phyloP scores from a whole-genome alignment of 2,888 invertebrate species.

The Pollenia griseotomentosa region DNA sequence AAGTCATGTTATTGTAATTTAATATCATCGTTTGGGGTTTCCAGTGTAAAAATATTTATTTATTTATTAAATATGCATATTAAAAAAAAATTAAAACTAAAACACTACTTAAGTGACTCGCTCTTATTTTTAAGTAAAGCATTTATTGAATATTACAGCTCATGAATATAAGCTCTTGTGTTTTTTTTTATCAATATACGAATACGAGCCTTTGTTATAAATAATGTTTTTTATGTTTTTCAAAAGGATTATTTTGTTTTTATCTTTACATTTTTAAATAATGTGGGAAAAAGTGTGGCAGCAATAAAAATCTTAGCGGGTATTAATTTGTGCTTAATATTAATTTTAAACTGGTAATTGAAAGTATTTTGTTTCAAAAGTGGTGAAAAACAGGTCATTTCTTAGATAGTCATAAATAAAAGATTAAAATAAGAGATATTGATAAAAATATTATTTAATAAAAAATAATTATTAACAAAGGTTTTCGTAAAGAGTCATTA shows the following conservation, averaged over 20 bases:
- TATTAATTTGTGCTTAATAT: not conserved
- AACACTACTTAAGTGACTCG: constrained; percentile 49
- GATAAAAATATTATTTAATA: too few relatives aligned
- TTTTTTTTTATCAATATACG: constrained; percentile 12
- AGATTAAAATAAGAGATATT: too few relatives aligned
- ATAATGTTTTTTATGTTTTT: constrained; percentile 3
- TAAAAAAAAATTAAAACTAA: constrained; percentile 46
- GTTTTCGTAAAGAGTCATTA: too few relatives aligned
- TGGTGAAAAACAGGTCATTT: not conserved
- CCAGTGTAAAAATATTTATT: constrained; percentile 48
- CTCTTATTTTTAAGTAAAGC: constrained; percentile 51
- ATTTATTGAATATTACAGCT: constrained; percentile 50
- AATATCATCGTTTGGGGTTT: constrained; percentile 74
- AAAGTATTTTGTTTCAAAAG: not conserved
- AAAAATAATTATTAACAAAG: too few relatives aligned
- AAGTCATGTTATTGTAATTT: constrained; percentile 75
- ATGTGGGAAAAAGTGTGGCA: constrained; percentile 71
- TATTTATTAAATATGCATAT: constrained; percentile 36
- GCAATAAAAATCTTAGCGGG: constrained; percentile 29
- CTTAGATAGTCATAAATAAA: not conserved
- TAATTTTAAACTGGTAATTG: constrained; percentile 6
- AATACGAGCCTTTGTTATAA: not conserved
- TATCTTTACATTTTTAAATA: constrained; percentile 23
- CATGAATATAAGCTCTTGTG: constrained; percentile 11
- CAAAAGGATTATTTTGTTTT: constrained; percentile 30